These are phyloP conservation scores for Pimpla rufipes DNA, from an alignment of 2,888 invertebrate species.

Conservation along the genomic window DNA sequence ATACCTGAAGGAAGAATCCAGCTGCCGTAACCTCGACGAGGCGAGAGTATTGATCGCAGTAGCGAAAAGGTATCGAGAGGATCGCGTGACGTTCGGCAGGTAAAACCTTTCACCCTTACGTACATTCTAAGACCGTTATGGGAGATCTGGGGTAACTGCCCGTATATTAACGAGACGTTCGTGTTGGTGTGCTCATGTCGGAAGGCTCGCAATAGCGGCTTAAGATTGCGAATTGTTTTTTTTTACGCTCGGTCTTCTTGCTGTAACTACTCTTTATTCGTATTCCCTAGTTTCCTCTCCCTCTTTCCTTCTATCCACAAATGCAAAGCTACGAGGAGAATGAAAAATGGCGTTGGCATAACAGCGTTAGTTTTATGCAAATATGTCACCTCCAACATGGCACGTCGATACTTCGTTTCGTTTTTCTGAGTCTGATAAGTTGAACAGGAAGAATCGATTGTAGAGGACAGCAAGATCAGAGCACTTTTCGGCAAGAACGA, in stretches of 20 bases:
- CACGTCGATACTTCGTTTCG: background rate
- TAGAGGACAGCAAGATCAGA: background rate
- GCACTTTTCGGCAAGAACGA: background rate
- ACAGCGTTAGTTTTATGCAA: background rate
- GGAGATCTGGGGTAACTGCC: background rate
- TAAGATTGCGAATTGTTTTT: slow-evolving; percentile 41
- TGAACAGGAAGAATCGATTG: slow-evolving; percentile 13
- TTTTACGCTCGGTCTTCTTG: slow-evolving; percentile 44
- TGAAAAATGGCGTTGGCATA: background rate
- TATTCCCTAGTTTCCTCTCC: slow-evolving; percentile 22
- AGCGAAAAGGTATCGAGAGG: slow-evolving; percentile 62
- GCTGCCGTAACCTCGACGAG: slow-evolving; percentile 45
- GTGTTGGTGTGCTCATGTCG: slow-evolving; percentile 45
- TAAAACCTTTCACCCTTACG: slow-evolving; percentile 49
- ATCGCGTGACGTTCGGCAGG: slow-evolving; percentile 64
- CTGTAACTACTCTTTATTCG: background rate
- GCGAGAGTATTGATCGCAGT: slow-evolving; percentile 48
- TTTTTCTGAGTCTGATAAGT: background rate
- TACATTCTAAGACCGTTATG: slow-evolving; percentile 31
- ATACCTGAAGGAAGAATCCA: slow-evolving; percentile 56
- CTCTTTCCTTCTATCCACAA: slow-evolving; percentile 14
- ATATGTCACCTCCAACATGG: background rate
- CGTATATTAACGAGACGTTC: background rate
- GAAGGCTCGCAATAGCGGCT: slow-evolving; percentile 39
- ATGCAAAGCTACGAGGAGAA: background rate